Evolutionary conservation across 2,888 invertebrate genomes (phyloP), one percentile per base, ranked within the genome.

Genomic region (Xylocampa areola): DNA sequence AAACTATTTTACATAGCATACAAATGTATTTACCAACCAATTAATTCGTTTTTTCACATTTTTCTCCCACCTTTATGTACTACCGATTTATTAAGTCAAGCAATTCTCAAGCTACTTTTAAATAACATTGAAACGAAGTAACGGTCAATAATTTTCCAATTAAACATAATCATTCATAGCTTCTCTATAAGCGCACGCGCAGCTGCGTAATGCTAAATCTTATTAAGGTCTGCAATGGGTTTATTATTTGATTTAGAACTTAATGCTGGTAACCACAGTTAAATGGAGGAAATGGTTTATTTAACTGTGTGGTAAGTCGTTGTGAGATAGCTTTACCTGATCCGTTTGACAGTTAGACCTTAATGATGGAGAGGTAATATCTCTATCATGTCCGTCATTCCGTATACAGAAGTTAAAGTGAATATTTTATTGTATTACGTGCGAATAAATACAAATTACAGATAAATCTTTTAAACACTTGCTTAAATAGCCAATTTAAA

Each of bases 161-260:
- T 61, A 68, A 44, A 39, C 27, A 19, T 39, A 43, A 60, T 45
- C 21, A 43, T 43, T 44, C 14, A 37, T 40, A 36, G 44, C 30
- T 53, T 36, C 10, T 32, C 33, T 11, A 6, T 21, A 29, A 60
- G 11, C 11, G 6, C 23, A 45, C n/a, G n/a, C n/a, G n/a, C n/a
- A 21, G 23, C 27, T 35, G 10, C 33, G 44, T 29, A 16, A 54
- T 44, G 19, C 14, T 47, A 4, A 36, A 53, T 39, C 39, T 16
- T 43, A 61, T 60, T 45, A 37, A 30, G 8, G 25, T 62, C n/a
- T 43, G 32, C 37, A 51, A 68, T 50, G 14, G 43, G 21, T 50
- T 57, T 62, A 43, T 43, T 45, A 68, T 68, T 63, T 51, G 37
- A 62, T 68, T 61, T 6, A 45, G 7, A 52, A 36, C 36, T 29